Evolutionary conservation across 53 echinoderm and acorn worm genomes (phyloP).

Genomic region (Luidia sarsii): DNA sequence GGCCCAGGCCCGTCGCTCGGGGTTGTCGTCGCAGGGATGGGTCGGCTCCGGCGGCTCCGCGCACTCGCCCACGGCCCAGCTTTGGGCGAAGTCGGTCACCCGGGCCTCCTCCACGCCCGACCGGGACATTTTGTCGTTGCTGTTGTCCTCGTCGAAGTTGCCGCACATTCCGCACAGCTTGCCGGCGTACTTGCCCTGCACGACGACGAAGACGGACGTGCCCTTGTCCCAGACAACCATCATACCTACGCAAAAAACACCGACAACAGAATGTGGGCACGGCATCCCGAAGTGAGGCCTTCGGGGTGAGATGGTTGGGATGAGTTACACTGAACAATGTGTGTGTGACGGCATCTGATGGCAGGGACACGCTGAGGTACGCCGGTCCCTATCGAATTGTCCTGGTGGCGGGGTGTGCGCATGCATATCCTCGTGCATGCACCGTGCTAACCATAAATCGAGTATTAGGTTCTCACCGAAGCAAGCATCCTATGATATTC

Average conservation of each 20-base stretch:
- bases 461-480: too few species aligned
- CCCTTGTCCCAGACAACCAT: conserved; percentile 71
- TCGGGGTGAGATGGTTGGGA: too few species aligned
- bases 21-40: conserved; percentile 54
- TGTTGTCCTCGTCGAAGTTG: conserved; percentile 66
- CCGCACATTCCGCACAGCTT: conserved; percentile 87
- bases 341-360: too few species aligned
- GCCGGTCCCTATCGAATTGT: too few species aligned
- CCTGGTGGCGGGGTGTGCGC: too few species aligned
- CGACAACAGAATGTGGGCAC: too few species aligned
- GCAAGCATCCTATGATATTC: too few species aligned
- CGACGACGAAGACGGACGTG: conserved; percentile 59
- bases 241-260: conserved; percentile 52
- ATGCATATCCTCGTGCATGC: too few species aligned
- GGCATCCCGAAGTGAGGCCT: too few species aligned
- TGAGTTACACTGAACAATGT: too few species aligned
- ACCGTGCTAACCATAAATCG: too few species aligned
- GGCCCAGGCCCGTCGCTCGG: conserved; percentile 66
- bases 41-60: conserved; percentile 9
- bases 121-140: conserved; percentile 65
- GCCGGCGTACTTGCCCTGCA: conserved; percentile 28
- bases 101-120: conserved; percentile 61
- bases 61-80: conserved; percentile 62
- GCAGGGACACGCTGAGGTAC: too few species aligned
- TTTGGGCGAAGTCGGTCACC: conserved; percentile 53